Evolutionary conservation across 2,113 vertebrate genomes (phyloP), one percentile per base, ranked within the genome.

Genomic region (Bos javanicus): DNA sequence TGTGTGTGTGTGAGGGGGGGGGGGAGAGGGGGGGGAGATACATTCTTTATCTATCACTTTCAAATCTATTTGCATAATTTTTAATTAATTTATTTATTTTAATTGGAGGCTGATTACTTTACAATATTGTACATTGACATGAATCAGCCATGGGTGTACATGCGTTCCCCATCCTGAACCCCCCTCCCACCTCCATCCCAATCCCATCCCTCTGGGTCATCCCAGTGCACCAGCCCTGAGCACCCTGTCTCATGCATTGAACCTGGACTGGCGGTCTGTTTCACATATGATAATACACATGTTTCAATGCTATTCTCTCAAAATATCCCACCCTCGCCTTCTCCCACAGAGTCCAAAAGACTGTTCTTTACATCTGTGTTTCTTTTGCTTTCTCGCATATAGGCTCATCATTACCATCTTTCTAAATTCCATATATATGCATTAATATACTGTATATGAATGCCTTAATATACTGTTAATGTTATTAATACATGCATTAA

Each of bases 241-340:
- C 0, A 1, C 67, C 19, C 10, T 36, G 67, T 36, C n/a, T 71
- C 19, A 39, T 36, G 67, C 67, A 36, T 71, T 0, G 0, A 36
- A 71, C 19, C 67, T 36, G 67, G 67, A 23, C 4, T 71, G 17
- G 64, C 0, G 4, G 10, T 6, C 10, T 23, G 0, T 36, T 71
- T 39, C n/a, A 12, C 5, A 36, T 12, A 12, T 36, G 64, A 36
- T 36, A 21, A 36, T 21, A 21, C 11, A 36, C 9, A 36, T 11
- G 64, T 71, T 71, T 71, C 64, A 71, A 11, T 21, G n/a, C 64
- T 36, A 11, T 71, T 71, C 17, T 71, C 9, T 71, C 64, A 71
- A 21, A 21, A 36, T 17, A 71, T 8, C n/a, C 64, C n/a, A 71
- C n/a, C 17, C n/a, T 71, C 4, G 0, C 4, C 17, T 36, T 71